A percentile compares a stretch with the other conserved stretches of the same genome.
phyloP scores from a whole-genome alignment of 2,888 invertebrate genomes.

The Gisinianus flammeolus region DNA sequence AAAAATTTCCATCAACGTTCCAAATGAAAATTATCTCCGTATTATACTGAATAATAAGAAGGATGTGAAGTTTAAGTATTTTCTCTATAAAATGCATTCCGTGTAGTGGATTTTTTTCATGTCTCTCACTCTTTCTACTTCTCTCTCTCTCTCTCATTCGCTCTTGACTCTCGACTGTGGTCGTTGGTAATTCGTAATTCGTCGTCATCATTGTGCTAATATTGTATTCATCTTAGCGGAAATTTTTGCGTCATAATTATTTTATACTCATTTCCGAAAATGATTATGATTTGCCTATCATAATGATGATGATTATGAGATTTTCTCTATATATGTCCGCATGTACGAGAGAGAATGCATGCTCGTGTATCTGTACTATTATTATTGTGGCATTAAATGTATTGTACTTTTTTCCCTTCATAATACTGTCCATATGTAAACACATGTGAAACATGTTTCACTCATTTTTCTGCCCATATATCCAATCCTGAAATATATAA shows the following conservation, averaged over 20 bases:
- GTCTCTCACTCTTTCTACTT: not conserved
- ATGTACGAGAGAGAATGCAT: not conserved
- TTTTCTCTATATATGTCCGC: conserved; percentile 1
- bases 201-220: conserved; percentile 14
- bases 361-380: too few relatives aligned
- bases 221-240: conserved; percentile 28
- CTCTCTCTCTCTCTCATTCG: conserved; percentile 1
- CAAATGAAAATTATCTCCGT: conserved; percentile 34
- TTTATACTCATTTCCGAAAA: conserved; percentile 43
- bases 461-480: not conserved
- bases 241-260: conserved; percentile 36
- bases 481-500: too few relatives aligned
- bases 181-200: not conserved
- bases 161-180: conserved; percentile 8
- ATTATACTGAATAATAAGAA: conserved; percentile 15
- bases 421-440: too few relatives aligned
- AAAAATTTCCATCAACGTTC: conserved; percentile 32
- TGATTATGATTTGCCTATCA: conserved; percentile 38
- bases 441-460: too few relatives aligned
- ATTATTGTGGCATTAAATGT: not conserved
- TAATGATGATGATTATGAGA: conserved; percentile 43
- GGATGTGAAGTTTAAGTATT: conserved; percentile 30
- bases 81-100: conserved; percentile 44
- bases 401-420: too few relatives aligned
- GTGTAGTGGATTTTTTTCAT: conserved; percentile 33